These are phyloP conservation scores for Nomada lathburiana DNA, from an alignment of 2,888 invertebrate genomes.

Conservation along the genomic window DNA sequence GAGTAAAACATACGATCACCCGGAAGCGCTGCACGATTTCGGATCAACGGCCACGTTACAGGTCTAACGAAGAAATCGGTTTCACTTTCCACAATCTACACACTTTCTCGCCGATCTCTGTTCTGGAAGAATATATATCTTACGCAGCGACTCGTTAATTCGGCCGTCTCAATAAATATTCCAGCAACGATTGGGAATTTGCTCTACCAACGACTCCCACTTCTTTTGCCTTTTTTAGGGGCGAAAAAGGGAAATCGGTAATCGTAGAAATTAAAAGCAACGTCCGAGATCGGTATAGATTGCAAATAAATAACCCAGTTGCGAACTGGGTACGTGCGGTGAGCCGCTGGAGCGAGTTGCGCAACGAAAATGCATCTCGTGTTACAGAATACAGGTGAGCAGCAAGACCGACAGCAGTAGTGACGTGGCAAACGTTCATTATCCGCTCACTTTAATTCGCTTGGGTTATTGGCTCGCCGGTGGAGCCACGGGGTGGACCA, in stretches of 20 bases:
- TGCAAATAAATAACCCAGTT: conserved; percentile 75
- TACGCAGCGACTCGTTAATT: conserved; percentile 11
- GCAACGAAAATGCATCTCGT: conserved; percentile 77
- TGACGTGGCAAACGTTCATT: conserved; percentile 55
- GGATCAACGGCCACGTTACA: conserved; percentile 12
- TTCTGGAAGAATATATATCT: neutral
- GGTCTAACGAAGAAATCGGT: conserved; percentile 14
- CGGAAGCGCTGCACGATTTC: conserved; percentile 14
- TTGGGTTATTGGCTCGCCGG: conserved; percentile 62
- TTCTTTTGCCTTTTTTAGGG: neutral
- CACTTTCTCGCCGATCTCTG: conserved; percentile 25
- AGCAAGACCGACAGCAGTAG: conserved; percentile 34
- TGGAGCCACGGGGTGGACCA: conserved; percentile 50
- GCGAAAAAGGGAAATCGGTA: conserved; percentile 29
- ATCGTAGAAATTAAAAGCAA: conserved; percentile 64
- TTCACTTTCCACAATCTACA: conserved; percentile 38
- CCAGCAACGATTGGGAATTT: neutral
- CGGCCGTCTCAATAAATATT: neutral
- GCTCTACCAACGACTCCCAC: neutral
- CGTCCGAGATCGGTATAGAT: conserved; percentile 45
- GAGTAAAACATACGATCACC: conserved; percentile 8
- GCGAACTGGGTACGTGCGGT: conserved; percentile 71
- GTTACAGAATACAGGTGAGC: conserved; percentile 78
- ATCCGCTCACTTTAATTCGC: conserved; percentile 66
- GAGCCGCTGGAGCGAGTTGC: conserved; percentile 72